Percentiles rank a stretch among this genome's conserved stretches.
Evolutionary conservation across 2,113 vertebrate genomes (phyloP).

Genomic region (Hiodon alosoides): DNA sequence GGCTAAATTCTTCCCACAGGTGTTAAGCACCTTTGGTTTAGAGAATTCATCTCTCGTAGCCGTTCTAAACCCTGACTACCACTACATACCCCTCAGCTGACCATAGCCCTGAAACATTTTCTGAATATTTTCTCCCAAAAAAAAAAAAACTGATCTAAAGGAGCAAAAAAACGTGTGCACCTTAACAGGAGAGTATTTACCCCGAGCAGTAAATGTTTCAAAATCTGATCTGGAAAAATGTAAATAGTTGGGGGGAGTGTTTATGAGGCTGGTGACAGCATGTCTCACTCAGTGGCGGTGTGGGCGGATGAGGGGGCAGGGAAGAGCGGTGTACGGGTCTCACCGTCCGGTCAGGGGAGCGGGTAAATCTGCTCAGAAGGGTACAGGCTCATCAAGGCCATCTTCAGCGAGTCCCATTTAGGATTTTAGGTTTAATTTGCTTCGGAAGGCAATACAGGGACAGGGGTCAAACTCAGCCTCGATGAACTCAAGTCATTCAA

Average conservation of each 20-base stretch:
- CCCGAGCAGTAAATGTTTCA: constrained; percentile 41
- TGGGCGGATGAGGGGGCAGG: not conserved
- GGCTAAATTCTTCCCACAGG: too few species aligned
- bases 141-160: constrained; percentile 10
- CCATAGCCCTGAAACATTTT: constrained; percentile 21
- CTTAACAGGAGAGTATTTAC: constrained; percentile 39
- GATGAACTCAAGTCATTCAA: not conserved
- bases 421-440: not conserved
- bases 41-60: not conserved
- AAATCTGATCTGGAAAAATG: constrained; percentile 28
- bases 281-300: not conserved
- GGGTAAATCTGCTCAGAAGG: not conserved
- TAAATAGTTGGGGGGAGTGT: constrained; percentile 35
- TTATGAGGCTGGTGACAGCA: constrained; percentile 23
- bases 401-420: too few species aligned
- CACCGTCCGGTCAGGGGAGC: not conserved
- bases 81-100: constrained; percentile 10
- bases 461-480: not conserved
- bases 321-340: not conserved
- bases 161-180: constrained; percentile 13
- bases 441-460: not conserved
- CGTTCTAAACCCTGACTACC: not conserved
- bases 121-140: constrained; percentile 21
- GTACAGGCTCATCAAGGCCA: not conserved
- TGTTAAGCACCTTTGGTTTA: not conserved